Conservation (phyloP, 2,113 vertebrate genomes). For the Pteronura brasiliensis region DNA sequence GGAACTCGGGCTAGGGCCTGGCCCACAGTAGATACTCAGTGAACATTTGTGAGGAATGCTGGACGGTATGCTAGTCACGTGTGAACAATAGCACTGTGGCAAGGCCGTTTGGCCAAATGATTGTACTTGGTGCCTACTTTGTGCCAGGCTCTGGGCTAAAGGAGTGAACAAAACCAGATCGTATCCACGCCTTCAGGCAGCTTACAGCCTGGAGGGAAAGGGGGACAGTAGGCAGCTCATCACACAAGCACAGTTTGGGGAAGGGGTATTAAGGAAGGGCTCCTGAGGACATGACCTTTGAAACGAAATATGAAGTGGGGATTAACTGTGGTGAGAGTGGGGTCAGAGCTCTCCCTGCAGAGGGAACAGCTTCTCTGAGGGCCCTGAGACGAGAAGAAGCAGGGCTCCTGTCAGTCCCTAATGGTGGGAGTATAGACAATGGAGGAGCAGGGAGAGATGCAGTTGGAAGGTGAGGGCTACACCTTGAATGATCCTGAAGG, state of each 20-base stretch:
- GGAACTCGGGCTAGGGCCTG: neutral
- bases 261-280: rapidly evolving
- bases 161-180: neutral
- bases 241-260: neutral
- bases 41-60: neutral
- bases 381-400: neutral
- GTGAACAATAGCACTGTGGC: too few relatives aligned
- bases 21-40: neutral
- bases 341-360: neutral
- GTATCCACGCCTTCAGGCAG: neutral
- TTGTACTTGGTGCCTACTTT: neutral
- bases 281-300: neutral
- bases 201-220: neutral
- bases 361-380: neutral
- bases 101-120: neutral
- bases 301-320: neutral
- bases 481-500: neutral
- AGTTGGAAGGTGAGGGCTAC: neutral
- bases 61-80: neutral
- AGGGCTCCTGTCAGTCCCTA: neutral
- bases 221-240: neutral
- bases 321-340: neutral
- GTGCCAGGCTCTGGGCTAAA: neutral
- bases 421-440: neutral
- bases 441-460: neutral